A percentile compares a stretch with the other conserved stretches of the same genome.
phyloP scores from a whole-genome alignment of 2,113 vertebrate genomes.

The Procapra przewalskii region DNA sequence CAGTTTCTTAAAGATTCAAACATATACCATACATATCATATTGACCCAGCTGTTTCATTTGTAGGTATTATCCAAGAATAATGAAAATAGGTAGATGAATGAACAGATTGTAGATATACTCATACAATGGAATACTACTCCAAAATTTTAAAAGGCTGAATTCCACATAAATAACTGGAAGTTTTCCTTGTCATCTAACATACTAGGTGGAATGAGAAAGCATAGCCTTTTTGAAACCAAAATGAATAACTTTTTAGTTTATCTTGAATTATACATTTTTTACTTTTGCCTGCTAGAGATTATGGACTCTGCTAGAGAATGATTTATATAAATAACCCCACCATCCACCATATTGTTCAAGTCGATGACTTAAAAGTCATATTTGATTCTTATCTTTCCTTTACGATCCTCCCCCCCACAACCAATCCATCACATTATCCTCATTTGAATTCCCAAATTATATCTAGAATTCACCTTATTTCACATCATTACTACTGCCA shows the following conservation, averaged over 20 bases:
- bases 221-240: background rate
- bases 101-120: background rate
- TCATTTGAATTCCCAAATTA: background rate
- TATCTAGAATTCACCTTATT: background rate
- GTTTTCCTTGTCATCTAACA: background rate
- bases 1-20: background rate
- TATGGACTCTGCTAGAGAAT: background rate
- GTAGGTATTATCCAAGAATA: background rate
- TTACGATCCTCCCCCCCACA: background rate
- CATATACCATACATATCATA: background rate
- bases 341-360: background rate
- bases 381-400: background rate
- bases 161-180: background rate
- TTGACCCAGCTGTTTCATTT: background rate
- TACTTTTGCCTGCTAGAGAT: background rate
- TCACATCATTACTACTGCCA: background rate
- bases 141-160: background rate
- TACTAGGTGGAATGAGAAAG: background rate
- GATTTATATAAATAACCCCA: background rate
- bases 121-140: background rate
- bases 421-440: background rate
- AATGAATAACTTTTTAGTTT: background rate
- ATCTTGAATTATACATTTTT: background rate
- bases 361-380: background rate
- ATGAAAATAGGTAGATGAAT: background rate